A percentile compares a stretch with the other conserved stretches of the same genome.
Evolutionary conservation across 2,113 vertebrate species (phyloP).

Genomic region (Ibidorhyncha struthersii): DNA sequence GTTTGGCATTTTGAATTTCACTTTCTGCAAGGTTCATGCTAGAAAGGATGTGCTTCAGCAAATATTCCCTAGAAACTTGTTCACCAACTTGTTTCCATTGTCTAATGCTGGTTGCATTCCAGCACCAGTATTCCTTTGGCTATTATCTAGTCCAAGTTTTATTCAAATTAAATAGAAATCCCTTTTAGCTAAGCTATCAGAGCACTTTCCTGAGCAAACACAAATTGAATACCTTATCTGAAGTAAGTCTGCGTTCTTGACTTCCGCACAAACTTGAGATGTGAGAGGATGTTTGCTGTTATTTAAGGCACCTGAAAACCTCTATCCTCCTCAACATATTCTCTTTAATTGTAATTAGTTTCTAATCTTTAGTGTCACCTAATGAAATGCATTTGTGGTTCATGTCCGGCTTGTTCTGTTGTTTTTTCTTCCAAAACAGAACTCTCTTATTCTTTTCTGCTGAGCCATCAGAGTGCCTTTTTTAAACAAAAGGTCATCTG

Average conservation of each 20-base stretch:
- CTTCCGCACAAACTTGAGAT: slow-evolving; percentile 28
- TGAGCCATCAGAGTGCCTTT: slow-evolving; percentile 21
- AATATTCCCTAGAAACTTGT: not conserved
- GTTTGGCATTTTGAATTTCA: not conserved
- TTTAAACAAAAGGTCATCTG: slow-evolving; percentile 32
- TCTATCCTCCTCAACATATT: not conserved
- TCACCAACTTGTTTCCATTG: not conserved
- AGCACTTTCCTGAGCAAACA: slow-evolving; percentile 42
- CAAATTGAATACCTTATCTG: slow-evolving; percentile 14
- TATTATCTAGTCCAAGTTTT: slow-evolving; percentile 22
- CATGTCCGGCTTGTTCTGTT: not conserved
- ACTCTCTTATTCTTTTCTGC: not conserved
- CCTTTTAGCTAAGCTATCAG: slow-evolving; percentile 35
- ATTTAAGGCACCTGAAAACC: slow-evolving; percentile 19
- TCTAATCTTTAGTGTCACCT: slow-evolving; percentile 14
- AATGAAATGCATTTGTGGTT: slow-evolving; percentile 31
- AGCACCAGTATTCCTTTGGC: not conserved
- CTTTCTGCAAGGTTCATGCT: not conserved
- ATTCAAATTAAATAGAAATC: slow-evolving; percentile 25
- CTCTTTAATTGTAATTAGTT: slow-evolving; percentile 10
- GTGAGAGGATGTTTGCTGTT: slow-evolving; percentile 12
- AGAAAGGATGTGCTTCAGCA: not conserved
- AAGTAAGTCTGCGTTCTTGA: not conserved
- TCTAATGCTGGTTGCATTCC: not conserved
- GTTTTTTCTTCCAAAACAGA: not conserved